These are phyloP conservation scores for Tetanocera ferruginea DNA, from an alignment of 2,888 invertebrate genomes.

Conservation along the genomic window DNA sequence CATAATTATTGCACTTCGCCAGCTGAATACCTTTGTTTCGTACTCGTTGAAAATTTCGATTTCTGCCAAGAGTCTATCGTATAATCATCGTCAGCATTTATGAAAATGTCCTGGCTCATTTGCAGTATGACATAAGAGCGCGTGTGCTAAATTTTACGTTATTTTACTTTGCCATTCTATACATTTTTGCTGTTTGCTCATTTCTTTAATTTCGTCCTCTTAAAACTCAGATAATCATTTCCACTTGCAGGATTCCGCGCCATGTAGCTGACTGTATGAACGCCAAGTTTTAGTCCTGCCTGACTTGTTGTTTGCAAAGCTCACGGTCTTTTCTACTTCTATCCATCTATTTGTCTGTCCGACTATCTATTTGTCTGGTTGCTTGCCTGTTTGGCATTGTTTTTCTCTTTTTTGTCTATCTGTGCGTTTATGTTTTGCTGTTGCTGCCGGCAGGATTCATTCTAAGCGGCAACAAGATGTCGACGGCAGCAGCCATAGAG, in stretches of 20 bases:
- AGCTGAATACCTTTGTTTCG: not conserved
- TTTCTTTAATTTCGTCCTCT: not conserved
- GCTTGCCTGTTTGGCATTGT: conserved; percentile 2
- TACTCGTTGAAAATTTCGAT: not conserved
- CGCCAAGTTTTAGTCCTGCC: not conserved
- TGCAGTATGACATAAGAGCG: not conserved
- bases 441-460: conserved; percentile 1
- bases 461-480: conserved; percentile 30
- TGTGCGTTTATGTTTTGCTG: not conserved
- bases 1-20: conserved; percentile 31
- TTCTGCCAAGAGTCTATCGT: not conserved
- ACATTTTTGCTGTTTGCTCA: not conserved
- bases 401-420: not conserved
- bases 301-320: not conserved
- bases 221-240: not conserved
- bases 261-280: not conserved
- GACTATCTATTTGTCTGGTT: not conserved
- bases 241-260: not conserved
- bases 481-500: conserved; percentile 7
- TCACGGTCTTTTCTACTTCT: not conserved
- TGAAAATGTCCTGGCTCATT: conserved; percentile 4
- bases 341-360: not conserved
- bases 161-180: not conserved
- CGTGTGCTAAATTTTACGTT: not conserved
- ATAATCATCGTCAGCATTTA: not conserved